Evolutionary conservation across 2,797 vertebrate species (phyloP).

Genomic region (Pogoniulus pusillus): DNA sequence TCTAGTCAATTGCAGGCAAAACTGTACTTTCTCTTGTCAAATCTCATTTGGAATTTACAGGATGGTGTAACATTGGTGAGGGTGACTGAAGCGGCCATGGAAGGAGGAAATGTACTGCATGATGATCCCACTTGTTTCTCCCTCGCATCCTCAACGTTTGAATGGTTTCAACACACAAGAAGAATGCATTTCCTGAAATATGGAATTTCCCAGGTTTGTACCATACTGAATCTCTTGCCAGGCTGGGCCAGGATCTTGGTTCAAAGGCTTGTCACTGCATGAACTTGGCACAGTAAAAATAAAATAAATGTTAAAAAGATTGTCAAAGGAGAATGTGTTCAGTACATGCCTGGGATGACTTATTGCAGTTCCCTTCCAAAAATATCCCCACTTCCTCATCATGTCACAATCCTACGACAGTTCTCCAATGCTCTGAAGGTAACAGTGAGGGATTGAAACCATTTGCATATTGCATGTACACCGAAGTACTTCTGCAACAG

Average conservation of each 20-base stretch:
- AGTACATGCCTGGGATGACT: neutral
- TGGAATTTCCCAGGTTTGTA: neutral
- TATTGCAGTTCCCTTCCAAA: neutral
- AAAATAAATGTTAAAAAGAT: neutral
- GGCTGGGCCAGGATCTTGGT: neutral
- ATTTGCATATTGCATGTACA: accelerated
- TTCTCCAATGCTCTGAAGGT: neutral
- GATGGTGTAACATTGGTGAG: accelerated
- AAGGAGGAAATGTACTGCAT: neutral
- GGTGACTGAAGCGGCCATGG: neutral
- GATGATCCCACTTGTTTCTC: neutral
- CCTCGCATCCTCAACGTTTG: neutral
- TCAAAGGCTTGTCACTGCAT: neutral
- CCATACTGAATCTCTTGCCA: neutral
- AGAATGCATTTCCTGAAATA: neutral
- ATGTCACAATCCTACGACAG: neutral
- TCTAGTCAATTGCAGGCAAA: neutral
- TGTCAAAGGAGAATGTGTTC: neutral
- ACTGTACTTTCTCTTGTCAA: neutral
- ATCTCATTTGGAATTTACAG: neutral
- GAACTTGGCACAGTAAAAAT: neutral
- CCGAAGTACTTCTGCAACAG: neutral
- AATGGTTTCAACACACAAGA: neutral
- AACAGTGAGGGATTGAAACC: neutral
- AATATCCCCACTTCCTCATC: neutral